Percentiles rank a stretch among this genome's conserved stretches.
Conservation (phyloP, 1,140 invertebrate genomes). For the Drosophila suzukii region DNA sequence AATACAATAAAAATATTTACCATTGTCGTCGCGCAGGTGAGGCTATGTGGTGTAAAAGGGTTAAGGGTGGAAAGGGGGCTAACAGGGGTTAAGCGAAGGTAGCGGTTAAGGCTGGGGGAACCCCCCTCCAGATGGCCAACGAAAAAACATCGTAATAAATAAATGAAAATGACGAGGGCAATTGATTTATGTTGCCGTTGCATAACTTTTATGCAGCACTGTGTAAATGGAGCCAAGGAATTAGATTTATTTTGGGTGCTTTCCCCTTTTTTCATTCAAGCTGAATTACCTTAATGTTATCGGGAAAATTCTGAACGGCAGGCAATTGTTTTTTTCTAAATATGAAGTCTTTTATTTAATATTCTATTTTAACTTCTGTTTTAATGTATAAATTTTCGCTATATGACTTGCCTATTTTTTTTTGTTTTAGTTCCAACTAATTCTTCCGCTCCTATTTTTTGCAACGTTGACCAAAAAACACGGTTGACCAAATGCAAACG, state of each 20-base stretch:
- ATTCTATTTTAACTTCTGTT: too few relatives aligned
- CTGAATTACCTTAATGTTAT: constrained; percentile 34
- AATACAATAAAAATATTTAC: constrained; percentile 72
- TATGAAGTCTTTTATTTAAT: neutral
- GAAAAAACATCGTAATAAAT: constrained; percentile 50
- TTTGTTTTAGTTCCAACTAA: neutral
- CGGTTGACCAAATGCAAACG: constrained; percentile 23
- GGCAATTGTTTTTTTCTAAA: neutral
- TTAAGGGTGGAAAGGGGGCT: neutral
- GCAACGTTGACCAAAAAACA: constrained; percentile 16
- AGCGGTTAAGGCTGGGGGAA: constrained; percentile 2
- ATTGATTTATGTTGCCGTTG: constrained; percentile 55
- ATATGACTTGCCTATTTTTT: neutral
- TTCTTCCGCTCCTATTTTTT: constrained; percentile 2
- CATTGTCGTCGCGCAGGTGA: constrained; percentile 64
- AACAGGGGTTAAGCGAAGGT: neutral
- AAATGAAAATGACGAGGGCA: constrained; percentile 53
- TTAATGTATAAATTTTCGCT: neutral
- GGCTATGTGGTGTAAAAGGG: neutral
- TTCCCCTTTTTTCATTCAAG: constrained; percentile 4
- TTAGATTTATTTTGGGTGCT: constrained; percentile 30
- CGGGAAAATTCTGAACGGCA: constrained; percentile 15
- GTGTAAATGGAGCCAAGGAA: constrained; percentile 14
- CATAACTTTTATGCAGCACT: constrained; percentile 49
- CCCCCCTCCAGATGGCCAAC: constrained; percentile 13